These are phyloP conservation scores for Fissipunctia ypsillon DNA, from an alignment of 2,888 invertebrate species.

Conservation along the genomic window DNA sequence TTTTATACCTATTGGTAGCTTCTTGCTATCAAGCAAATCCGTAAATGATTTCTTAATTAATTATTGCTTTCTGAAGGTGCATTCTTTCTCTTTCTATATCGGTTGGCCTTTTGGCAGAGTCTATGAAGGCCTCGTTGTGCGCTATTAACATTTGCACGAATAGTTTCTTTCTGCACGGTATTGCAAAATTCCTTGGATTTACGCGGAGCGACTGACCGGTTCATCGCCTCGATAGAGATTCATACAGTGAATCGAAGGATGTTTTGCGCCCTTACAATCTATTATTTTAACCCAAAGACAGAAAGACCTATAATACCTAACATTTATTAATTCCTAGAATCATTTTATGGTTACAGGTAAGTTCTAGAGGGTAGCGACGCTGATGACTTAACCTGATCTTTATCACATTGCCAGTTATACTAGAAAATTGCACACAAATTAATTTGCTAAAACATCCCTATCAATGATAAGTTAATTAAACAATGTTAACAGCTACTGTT, in stretches of 20 bases:
- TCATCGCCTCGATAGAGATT: not conserved
- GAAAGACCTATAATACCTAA: too few species aligned
- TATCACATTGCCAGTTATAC: not conserved
- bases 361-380: not conserved
- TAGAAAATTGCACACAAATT: not conserved
- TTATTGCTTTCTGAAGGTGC: not conserved
- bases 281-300: too few species aligned
- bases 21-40: not conserved
- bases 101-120: slow-evolving; percentile 41
- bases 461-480: not conserved
- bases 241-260: not conserved
- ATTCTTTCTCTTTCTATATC: slow-evolving; percentile 10
- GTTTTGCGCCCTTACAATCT: not conserved
- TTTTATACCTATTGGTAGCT: not conserved
- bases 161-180: slow-evolving; percentile 32
- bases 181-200: slow-evolving; percentile 37
- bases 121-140: slow-evolving; percentile 20
- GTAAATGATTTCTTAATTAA: not conserved
- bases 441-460: not conserved
- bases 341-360: not conserved
- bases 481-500: not conserved
- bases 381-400: not conserved
- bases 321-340: not conserved
- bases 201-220: not conserved
- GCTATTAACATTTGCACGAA: slow-evolving; percentile 48